Evolutionary conservation across 2,113 vertebrate species (phyloP), one percentile per base, ranked within the genome.

Genomic region (Myodes glareolus): DNA sequence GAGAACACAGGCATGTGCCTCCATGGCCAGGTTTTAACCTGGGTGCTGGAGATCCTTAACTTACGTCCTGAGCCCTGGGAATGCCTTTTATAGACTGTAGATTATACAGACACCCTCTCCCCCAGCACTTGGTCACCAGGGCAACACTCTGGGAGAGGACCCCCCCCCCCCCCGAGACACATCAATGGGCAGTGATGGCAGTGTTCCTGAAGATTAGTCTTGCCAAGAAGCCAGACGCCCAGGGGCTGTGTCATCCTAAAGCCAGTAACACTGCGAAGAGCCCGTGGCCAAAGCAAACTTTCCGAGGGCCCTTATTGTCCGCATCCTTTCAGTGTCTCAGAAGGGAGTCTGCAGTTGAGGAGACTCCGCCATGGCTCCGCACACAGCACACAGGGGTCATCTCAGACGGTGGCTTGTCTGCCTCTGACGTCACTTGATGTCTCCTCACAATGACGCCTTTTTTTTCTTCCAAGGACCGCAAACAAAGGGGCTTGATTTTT

Each of bases 381-480:
- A 33, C 61, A 50, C 7, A 14, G 25, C 45, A 47, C 45, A 47
- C 45, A 47, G 45, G 45, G n/a, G n/a, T n/a, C 27, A n/a, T 84
- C 67, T 76, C 67, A 14, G 19, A 29, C 33, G 39, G 33, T 11
- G 39, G 39, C 25, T 90, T 90, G 16, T 80, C 50, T 12, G 63
- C 68, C 52, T 78, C 65, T 42, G 68, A 61, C 50, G 90, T 50
- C 89, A 81, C 77, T 86, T 42, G 73, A 84, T 80, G 21, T 10
- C 63, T 68, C 16, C 39, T 33, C 94, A 95, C n/a, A 39, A 21
- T 58, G 14, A 63, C 94, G 58, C 72, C 63, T 96, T 95, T 94
- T 29, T 31, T n/a, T n/a, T 96, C 70, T 85, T 47, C 58, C 88
- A 88, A 94, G 78, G 47, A 85, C 76, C 27, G 76, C 84, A 95